Evolutionary conservation across 1,140 invertebrate genomes (phyloP).

Genomic region (Drosophila virilis): DNA sequence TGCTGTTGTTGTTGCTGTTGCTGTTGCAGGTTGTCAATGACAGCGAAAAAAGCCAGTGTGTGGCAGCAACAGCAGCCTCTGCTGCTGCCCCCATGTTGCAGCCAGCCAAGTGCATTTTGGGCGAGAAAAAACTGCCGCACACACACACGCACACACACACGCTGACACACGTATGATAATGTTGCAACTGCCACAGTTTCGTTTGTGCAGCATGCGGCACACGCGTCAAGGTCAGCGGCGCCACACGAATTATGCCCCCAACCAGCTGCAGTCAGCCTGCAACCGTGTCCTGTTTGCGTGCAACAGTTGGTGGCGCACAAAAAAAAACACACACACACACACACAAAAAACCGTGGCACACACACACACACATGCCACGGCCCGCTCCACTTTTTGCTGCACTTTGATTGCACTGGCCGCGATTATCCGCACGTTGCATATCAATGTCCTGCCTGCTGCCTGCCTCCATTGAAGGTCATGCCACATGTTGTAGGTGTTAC

Average conservation of each 20-base stretch:
- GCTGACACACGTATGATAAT: conserved; percentile 54
- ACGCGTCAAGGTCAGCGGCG: conserved; percentile 69
- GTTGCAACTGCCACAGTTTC: conserved; percentile 68
- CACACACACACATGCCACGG: not conserved
- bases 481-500: conserved; percentile 19
- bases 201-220: conserved; percentile 76
- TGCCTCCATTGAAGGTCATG: conserved; percentile 65
- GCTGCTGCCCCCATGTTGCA: conserved; percentile 46
- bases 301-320: conserved; percentile 62
- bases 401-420: conserved; percentile 77
- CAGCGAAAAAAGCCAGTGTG: conserved; percentile 38
- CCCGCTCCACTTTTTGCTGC: conserved; percentile 45
- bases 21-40: conserved; percentile 35
- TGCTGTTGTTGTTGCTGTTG: conserved; percentile 26
- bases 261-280: conserved; percentile 12
- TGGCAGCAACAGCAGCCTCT: conserved; percentile 8
- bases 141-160: conserved; percentile 22
- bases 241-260: conserved; percentile 39
- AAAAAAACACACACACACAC: conserved; percentile 5
- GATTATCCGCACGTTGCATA: conserved; percentile 78
- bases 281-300: conserved; percentile 46
- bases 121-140: conserved; percentile 27
- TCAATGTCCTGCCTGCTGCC: conserved; percentile 62
- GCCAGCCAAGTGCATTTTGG: conserved; percentile 42
- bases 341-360: conserved; percentile 16